Base-by-base conservation (phyloP, 2,888 invertebrate species). In the Melieria crassipennis region DNA sequence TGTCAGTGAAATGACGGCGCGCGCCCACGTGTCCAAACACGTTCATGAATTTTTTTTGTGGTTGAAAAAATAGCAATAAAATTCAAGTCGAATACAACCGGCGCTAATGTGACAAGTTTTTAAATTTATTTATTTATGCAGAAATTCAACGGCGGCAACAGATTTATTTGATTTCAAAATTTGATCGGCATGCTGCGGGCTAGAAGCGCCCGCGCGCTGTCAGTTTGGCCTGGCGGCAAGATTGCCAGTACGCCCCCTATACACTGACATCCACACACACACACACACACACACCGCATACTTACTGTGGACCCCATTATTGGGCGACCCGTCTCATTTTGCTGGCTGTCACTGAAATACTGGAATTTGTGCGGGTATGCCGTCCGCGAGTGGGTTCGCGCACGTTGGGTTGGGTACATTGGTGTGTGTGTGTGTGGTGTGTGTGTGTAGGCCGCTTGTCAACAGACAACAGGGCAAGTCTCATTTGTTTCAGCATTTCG, bases 111-210 rank as follows among this genome's bases (percentile, higher is more conserved):
- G 30, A 16, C 5, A 6, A 13, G 30, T 56, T 10, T 61, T 55
- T 16, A 67, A 64, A 64, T 72, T 55, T 65, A 70, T 64, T 72
- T 52, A 70, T 65, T 65, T 64, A 64, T 70, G 47, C 65, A 56
- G 46, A 61, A 55, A 70, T 65, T 70, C 48, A 30, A 30, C 30
- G 30, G 30, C 30, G 30, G 30, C 30, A 60, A 65, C 11, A 46
- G 46, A 55, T 58, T 64, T 55, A 48, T 11, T 63, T 43, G 63
- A 45, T 16, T 48, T 66, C 42, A 9, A 48, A 63, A n/a, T 30
- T n/a, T 66, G 10, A 43, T 58, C 42, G 11, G 7, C 65, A 56
- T 60, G 16, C 43, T 55, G 7, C 11, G n/a, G 45, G 42, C 43
- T 65, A 30, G 55, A 43, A 55, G 45, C 5, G 61, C n/a, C 58